Percentiles rank a stretch among this genome's conserved stretches.
Evolutionary conservation across 2,888 invertebrate genomes (phyloP).

Genomic region (Poecilobothrus nobilitatus): DNA sequence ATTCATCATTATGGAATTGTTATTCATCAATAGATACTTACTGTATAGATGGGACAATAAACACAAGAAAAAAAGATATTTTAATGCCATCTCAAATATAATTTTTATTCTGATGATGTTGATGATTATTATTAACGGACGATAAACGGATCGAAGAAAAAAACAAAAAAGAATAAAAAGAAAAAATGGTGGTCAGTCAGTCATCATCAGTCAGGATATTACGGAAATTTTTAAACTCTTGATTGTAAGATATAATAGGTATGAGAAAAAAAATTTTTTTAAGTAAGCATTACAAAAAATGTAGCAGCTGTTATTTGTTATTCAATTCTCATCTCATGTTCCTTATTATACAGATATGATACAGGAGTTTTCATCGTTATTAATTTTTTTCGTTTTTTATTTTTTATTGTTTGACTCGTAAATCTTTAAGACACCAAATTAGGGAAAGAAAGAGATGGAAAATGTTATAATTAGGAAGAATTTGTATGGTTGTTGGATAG

Average conservation of each 20-base stretch:
- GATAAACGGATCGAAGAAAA: neutral
- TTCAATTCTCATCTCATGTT: constrained; percentile 3
- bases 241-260: too few species aligned
- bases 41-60: neutral
- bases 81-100: neutral
- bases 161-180: too few species aligned
- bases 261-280: too few species aligned
- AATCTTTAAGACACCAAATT: neutral
- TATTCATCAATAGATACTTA: neutral
- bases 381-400: neutral
- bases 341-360: neutral
- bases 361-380: neutral
- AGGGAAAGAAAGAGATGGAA: neutral
- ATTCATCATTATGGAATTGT: neutral
- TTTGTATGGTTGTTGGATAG: too few species aligned
- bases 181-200: neutral
- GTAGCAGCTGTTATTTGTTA: neutral
- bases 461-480: too few species aligned
- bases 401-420: neutral
- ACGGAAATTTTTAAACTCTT: neutral
- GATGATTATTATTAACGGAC: neutral
- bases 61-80: too few species aligned
- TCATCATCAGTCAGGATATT: neutral
- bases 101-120: neutral
- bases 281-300: too few species aligned